Conservation (phyloP, 35 echinoderm and acorn worm species). For the Stichopus chloronotus region DNA sequence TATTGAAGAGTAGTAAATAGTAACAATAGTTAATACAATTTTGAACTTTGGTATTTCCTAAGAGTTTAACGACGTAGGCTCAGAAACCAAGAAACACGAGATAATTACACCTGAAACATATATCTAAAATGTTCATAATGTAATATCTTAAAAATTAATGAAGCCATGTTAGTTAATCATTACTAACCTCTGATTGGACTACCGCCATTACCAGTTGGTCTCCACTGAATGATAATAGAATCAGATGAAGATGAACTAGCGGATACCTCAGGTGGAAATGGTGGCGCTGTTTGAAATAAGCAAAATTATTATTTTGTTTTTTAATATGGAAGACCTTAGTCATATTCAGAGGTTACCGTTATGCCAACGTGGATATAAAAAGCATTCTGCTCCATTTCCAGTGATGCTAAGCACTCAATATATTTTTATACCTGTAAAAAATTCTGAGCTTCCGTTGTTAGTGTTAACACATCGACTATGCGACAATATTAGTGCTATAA, state of each 20-base stretch:
- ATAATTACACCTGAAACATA: too few species aligned
- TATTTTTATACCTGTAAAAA: too few species aligned
- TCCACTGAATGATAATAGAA: conserved; percentile 80
- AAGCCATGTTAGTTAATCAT: too few species aligned
- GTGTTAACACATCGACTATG: too few species aligned
- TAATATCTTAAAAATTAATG: too few species aligned
- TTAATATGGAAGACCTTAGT: neutral
- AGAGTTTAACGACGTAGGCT: too few species aligned
- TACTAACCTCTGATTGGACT: conserved; percentile 77
- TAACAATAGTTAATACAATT: neutral
- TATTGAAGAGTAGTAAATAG: neutral
- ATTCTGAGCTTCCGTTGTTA: too few species aligned
- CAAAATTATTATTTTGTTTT: neutral
- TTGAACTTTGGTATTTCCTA: neutral
- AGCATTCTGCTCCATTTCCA: too few species aligned
- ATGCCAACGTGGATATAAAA: neutral
- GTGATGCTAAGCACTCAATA: too few species aligned
- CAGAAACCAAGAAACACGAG: too few species aligned
- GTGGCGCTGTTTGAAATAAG: conserved; percentile 78
- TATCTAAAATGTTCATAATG: too few species aligned
- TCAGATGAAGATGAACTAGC: conserved; percentile 58
- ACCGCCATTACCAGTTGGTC: conserved; percentile 87
- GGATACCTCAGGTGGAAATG: conserved; percentile 69
- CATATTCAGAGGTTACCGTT: neutral
- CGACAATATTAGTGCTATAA: too few species aligned